Percentiles rank a stretch among this genome's conserved stretches.
These are phyloP conservation scores for Boleophthalmus pectinirostris DNA, from an alignment of 2,113 vertebrate genomes.

Conservation along the genomic window DNA sequence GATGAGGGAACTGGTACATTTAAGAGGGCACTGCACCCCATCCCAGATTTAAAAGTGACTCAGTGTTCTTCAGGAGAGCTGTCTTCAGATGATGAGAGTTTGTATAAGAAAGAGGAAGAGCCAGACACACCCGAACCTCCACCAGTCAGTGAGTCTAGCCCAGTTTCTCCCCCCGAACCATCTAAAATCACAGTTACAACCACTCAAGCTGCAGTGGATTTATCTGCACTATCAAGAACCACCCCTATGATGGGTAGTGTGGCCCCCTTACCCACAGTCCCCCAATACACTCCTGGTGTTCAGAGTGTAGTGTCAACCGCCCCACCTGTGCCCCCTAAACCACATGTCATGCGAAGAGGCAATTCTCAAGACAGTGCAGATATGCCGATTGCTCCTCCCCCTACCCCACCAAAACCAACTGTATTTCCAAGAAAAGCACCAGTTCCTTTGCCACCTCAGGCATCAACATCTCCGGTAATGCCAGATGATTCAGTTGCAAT, in stretches of 20 bases:
- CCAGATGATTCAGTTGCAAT: conserved; percentile 55
- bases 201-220: conserved; percentile 64
- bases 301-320: conserved; percentile 77
- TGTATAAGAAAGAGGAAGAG: conserved; percentile 75
- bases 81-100: conserved; percentile 88
- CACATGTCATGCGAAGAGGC: conserved; percentile 79
- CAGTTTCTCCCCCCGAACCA: conserved; percentile 26
- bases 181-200: conserved; percentile 10
- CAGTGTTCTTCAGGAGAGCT: conserved; percentile 94
- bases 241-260: conserved; percentile 59
- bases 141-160: conserved; percentile 31
- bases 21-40: conserved; percentile 83
- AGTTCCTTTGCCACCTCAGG: conserved; percentile 76
- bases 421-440: conserved; percentile 85
- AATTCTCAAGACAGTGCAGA: conserved; percentile 85
- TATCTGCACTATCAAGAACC: conserved; percentile 59
- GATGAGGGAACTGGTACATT: conserved; percentile 66
- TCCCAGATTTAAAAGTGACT: conserved; percentile 96
- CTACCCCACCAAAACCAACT: conserved; percentile 87
- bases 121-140: conserved; percentile 70
- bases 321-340: conserved; percentile 82
- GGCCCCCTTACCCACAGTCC: conserved; percentile 77
- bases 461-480: conserved; percentile 52
- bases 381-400: conserved; percentile 81
- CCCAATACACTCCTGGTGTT: conserved; percentile 76